Base-by-base conservation (phyloP, 2,888 invertebrate species). In the Agriopis leucophaearia region DNA sequence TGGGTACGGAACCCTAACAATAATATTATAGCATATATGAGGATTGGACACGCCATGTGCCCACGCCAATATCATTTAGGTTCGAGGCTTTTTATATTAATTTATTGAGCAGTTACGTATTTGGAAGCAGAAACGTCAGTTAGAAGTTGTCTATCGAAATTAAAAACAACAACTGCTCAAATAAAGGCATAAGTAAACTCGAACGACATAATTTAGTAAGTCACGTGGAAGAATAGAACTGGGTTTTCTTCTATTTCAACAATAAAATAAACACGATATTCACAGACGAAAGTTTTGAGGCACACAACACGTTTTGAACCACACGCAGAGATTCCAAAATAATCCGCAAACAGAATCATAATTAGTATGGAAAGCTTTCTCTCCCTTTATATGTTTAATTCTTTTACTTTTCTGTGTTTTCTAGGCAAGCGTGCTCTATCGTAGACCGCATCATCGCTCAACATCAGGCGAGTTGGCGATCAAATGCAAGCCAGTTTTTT, bases 1-100 rank as follows among this genome's bases (percentile, higher is more conserved):
- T 27, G 27, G 27, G 27, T 5, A 27, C 1, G 27, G 27, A 27
- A 27, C 27, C 27, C 27, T 2, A 27, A 27, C 18, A 27, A 27
- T 5, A 27, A 27, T 27, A 27, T 27, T 45, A 64, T 55, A 15
- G 44, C 27, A 51, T 52, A 64, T 54, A 54, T 55, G 42, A 27
- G 27, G 47, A 47, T 55, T 50, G 60, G 51, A 42, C 68, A 68
- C 38, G 68, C 55, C 8, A 59, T 54, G 27, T 64, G 68, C 68
- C 64, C 64, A 68, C 68, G 35, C 51, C 5, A 6, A 42, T 8
- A 45, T 56, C 48, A 56, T 56, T 59, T 51, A 36, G 12, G 64
- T 50, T 10, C 36, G 8, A 58, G 51, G 18, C 36, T 40, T 60
- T 52, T 61, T 15, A 57, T 52, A 52, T 56, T 63, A 57, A 67